Evolutionary conservation across 2,113 vertebrate genomes (phyloP).

Genomic region (Phasianus colchicus): DNA sequence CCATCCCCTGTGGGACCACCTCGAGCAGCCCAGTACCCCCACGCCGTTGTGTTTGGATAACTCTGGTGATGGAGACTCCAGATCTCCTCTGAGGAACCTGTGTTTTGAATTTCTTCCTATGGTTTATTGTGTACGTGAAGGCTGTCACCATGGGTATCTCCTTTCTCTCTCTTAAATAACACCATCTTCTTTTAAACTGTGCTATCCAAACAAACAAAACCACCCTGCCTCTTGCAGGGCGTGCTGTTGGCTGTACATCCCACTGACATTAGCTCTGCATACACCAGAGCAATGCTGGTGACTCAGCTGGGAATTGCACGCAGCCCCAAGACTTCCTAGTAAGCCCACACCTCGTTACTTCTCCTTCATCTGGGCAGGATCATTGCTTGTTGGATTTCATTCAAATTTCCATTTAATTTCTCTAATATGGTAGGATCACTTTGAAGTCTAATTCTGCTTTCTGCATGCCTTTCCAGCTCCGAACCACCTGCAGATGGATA

Average conservation of each 20-base stretch:
- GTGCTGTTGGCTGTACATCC: neutral
- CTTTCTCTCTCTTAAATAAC: neutral
- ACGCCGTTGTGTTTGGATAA: too few species aligned
- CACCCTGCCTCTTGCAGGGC: neutral
- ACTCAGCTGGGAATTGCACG: fast-evolving
- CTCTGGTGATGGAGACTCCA: neutral
- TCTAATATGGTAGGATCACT: neutral
- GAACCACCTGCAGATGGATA: neutral
- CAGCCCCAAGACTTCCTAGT: neutral
- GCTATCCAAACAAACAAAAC: too few species aligned
- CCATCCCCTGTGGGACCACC: neutral
- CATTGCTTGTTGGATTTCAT: neutral
- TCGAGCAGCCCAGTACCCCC: fast-evolving
- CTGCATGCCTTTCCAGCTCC: neutral
- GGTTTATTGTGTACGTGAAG: fast-evolving
- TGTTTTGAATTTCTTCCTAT: neutral
- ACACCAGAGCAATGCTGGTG: neutral
- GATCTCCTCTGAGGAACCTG: neutral
- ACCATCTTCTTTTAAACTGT: neutral
- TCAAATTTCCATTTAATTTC: neutral
- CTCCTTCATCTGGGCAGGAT: neutral
- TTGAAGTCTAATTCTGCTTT: neutral
- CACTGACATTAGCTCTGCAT: fast-evolving
- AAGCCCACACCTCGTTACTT: neutral
- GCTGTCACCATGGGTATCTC: neutral